Percentiles rank a stretch among this genome's conserved stretches.
Conservation (phyloP, 1,140 invertebrate species). For the Cepaea nemoralis region DNA sequence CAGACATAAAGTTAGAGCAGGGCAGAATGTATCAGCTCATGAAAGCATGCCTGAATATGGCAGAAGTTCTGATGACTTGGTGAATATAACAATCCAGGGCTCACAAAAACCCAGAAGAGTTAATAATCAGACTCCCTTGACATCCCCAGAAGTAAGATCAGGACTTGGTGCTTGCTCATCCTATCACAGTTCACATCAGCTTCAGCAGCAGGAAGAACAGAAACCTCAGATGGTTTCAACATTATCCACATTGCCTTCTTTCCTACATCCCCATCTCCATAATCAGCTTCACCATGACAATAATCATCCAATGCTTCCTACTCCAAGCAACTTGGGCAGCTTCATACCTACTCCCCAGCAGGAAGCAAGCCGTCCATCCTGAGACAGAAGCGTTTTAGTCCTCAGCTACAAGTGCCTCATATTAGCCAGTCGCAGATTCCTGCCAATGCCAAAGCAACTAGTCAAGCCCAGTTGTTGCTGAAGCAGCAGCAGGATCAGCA, state of each 20-base stretch:
- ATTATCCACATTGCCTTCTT: slow-evolving; percentile 47
- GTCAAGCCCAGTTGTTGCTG: slow-evolving; percentile 52
- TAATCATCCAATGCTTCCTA: background rate
- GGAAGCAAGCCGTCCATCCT: slow-evolving; percentile 37
- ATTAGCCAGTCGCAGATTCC: slow-evolving; percentile 70
- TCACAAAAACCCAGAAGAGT: background rate
- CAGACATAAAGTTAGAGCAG: background rate
- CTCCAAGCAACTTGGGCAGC: background rate
- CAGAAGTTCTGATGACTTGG: background rate
- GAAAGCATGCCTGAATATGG: background rate
- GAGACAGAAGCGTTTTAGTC: slow-evolving; percentile 63
- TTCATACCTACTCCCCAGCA: slow-evolving; percentile 27
- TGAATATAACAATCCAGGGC: background rate
- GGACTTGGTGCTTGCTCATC: slow-evolving; percentile 24
- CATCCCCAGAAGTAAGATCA: slow-evolving; percentile 5
- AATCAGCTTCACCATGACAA: slow-evolving; percentile 21
- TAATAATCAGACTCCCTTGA: background rate
- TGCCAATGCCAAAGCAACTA: slow-evolving; percentile 64
- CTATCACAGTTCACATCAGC: slow-evolving; percentile 37
- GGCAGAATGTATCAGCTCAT: no score
- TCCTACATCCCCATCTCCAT: background rate
- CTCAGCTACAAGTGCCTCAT: slow-evolving; percentile 70
- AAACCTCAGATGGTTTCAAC: background rate
- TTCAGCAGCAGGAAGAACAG: slow-evolving; percentile 40
- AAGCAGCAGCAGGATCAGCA: slow-evolving; percentile 42